Evolutionary conservation across 2,797 vertebrate genomes (phyloP).

Genomic region (Myotis pilosus): DNA sequence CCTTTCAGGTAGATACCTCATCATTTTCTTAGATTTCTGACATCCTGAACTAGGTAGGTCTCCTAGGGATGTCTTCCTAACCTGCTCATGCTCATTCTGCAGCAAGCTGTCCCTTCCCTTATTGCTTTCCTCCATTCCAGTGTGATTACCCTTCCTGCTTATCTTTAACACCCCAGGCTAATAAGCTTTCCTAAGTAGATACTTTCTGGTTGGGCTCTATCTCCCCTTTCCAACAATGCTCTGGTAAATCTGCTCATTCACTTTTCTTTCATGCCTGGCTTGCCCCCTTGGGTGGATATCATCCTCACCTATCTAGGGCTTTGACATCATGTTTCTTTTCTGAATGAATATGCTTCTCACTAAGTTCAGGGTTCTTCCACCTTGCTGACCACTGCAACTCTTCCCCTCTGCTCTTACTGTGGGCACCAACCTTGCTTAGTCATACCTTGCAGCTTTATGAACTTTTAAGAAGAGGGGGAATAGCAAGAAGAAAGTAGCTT

Average conservation of each 20-base stretch:
- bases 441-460: neutral
- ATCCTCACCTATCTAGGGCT: neutral
- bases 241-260: neutral
- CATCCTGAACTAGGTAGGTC: neutral
- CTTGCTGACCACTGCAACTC: neutral
- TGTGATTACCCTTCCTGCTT: neutral
- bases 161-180: neutral
- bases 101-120: neutral
- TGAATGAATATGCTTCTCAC: neutral
- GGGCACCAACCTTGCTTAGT: neutral
- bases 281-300: no score
- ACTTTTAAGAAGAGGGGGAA: neutral
- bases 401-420: neutral
- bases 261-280: neutral
- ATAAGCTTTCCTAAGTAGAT: no score
- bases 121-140: no score
- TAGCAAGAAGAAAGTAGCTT: neutral
- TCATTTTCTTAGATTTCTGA: neutral
- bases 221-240: neutral
- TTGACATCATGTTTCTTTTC: neutral
- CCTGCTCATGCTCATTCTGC: neutral
- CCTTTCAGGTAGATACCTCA: neutral
- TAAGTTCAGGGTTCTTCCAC: neutral
- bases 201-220: neutral
- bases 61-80: no score